phyloP scores from a whole-genome alignment of 2,888 invertebrate species.

The Sepiola atlantica region DNA sequence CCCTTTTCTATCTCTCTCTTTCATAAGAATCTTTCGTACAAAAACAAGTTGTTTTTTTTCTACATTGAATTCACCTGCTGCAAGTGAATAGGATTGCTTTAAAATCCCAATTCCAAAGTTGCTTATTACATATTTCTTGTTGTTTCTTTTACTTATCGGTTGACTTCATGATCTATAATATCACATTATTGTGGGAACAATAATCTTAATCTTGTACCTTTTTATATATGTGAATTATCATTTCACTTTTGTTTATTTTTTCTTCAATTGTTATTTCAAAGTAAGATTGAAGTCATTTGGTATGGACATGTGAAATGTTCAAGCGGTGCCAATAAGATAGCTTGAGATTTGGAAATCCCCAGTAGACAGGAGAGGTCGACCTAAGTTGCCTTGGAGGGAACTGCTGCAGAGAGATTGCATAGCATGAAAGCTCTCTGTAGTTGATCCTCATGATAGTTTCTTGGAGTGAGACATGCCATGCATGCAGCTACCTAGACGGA shows the following conservation, averaged over 20 bases:
- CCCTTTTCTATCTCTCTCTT: background rate
- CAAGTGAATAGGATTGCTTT: background rate
- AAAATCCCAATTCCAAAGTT: background rate
- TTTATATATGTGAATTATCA: background rate
- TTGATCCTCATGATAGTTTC: too few species aligned
- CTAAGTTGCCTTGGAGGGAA: too few species aligned
- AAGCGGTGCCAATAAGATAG: too few species aligned
- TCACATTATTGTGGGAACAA: background rate
- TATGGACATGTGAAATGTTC: too few species aligned
- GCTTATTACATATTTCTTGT: background rate
- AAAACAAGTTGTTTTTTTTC: background rate
- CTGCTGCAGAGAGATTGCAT: too few species aligned
- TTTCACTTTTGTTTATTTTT: background rate
- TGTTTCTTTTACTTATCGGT: background rate
- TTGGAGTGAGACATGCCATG: too few species aligned
- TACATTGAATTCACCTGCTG: background rate
- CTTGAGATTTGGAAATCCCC: too few species aligned
- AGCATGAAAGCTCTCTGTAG: too few species aligned
- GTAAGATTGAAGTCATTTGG: too few species aligned
- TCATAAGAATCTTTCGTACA: background rate
- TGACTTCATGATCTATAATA: background rate
- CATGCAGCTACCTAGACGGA: too few species aligned
- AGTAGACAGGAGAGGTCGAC: too few species aligned
- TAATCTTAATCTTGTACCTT: background rate
- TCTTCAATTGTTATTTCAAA: too few species aligned